These are phyloP conservation scores for Leucophenga maculata DNA, from an alignment of 2,888 invertebrate species.

Conservation along the genomic window DNA sequence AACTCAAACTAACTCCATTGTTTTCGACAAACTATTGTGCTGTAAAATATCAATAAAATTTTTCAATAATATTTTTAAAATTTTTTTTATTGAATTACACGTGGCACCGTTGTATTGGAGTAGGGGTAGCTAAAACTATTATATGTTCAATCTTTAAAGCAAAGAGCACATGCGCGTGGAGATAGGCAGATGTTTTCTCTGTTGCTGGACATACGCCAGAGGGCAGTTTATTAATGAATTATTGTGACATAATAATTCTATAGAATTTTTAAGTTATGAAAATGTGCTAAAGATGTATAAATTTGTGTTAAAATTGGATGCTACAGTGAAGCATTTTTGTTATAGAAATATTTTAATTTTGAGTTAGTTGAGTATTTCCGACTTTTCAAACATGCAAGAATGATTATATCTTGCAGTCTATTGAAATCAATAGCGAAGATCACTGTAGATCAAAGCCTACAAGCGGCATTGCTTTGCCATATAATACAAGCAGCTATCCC, in stretches of 20 bases:
- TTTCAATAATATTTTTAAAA: constrained; percentile 1
- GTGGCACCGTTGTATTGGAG: background rate
- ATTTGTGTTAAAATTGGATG: background rate
- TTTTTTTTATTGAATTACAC: constrained; percentile 9
- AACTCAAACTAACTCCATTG: background rate
- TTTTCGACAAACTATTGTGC: background rate
- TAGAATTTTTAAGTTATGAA: constrained; percentile 1
- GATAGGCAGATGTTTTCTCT: constrained; percentile 19
- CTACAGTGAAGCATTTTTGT: background rate
- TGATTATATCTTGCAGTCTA: background rate
- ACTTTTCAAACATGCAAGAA: background rate
- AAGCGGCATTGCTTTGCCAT: background rate
- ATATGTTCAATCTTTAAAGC: background rate
- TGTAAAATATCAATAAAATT: constrained; percentile 22
- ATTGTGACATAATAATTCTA: constrained; percentile 16
- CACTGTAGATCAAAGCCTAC: background rate
- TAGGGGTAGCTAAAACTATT: background rate
- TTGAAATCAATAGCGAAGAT: background rate
- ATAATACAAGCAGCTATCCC: too few relatives aligned
- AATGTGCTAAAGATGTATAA: background rate
- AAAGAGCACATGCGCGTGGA: constrained; percentile 1
- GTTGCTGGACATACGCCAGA: background rate
- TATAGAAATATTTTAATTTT: background rate
- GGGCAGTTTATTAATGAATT: constrained; percentile 18
- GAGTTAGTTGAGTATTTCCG: too few relatives aligned